Evolutionary conservation across 2,113 vertebrate genomes (phyloP), one percentile per base, ranked within the genome.

Genomic region (Hyaena hyaena): DNA sequence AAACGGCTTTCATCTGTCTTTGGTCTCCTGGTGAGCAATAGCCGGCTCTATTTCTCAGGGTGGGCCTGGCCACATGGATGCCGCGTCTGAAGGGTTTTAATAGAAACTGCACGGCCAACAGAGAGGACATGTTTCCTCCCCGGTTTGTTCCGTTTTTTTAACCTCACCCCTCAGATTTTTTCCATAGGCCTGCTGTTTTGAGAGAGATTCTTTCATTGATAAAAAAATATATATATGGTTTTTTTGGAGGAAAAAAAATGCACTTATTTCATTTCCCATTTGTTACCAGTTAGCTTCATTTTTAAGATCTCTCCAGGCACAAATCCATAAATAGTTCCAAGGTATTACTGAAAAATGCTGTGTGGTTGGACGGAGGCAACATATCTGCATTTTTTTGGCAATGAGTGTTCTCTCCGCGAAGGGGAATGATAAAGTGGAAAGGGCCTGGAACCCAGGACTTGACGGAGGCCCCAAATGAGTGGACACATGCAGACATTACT

Each of bases 381-480:
- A 63, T 48, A 14, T 31, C 35, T 45, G 35, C 10, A 2, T 91
- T 48, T 87, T 87, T 17, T n/a, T 86, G 43, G 43, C 17, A 12
- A 21, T 3, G 0, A 6, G 23, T 2, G 26, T 23, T 15, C 5
- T 66, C 24, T 82, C 9, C 11, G 12, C 35, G 45, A 74, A 80
- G 83, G 31, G 73, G 39, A 21, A 39, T 2, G 26, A 69, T 58
- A 14, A 33, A 2, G 16, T 31, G 10, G 31, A 55, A 77, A 58
- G 58, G 55, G 39, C 68, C 68, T 6, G 58, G 26, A 66, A 16
- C 26, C 53, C 0, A 23, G 55, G 8, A 5, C 26, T 39, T 1
- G 4, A 21, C n/a, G 0, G 0, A 16, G 23, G 55, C 45, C 35
- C 31, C 24, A 5, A 15, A 3, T 9, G 14, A 81, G 17, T 16